Evolutionary conservation across 2,113 vertebrate genomes (phyloP), one percentile per base, ranked within the genome.

Genomic region (Sprattus sprattus): DNA sequence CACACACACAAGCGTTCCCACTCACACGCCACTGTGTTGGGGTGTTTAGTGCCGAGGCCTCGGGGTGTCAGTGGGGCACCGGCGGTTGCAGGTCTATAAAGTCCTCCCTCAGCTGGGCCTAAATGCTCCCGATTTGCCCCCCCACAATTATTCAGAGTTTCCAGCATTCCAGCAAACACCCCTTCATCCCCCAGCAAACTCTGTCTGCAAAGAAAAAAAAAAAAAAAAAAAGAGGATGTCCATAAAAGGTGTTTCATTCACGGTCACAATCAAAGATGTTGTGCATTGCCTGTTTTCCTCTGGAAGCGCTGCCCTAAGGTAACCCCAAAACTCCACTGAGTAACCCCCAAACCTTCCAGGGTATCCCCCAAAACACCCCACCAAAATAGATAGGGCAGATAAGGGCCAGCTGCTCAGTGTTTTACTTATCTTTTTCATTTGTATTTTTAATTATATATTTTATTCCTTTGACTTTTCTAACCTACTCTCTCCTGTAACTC

Each of bases 71-170:
- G 87, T 86, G 86, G 89, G 88, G 85, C 60, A 64, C 87, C 88
- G 83, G 86, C 71, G 45, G 45, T 87, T 81, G 60, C 82, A 82
- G 86, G 57, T 60, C 86, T 45, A 89, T 91, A 71, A 71, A 28
- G 86, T 71, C 81, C 82, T 82, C 83, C 28, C 82, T 86, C 67
- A 67, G 60, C 90, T 50, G 83, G 28, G 80, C 86, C 84, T 81
- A 84, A 86, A 81, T 49, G 32, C 85, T 85, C 83, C 81, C 64
- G 82, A 64, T 44, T 85, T 2, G 39, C 39, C 86, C 64, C 47
- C 52, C 47, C 25, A 20, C 85, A 82, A 88, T 90, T 90, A 88
- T 91, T 89, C 87, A 91, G 87, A 90, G 84, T 91, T 90, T 91
- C 91, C 88, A 60, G 88, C 83, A 86, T 45, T 45, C 81, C 81